These are phyloP conservation scores for Asarcornis scutulata DNA, from an alignment of 2,113 vertebrate species.

Conservation along the genomic window DNA sequence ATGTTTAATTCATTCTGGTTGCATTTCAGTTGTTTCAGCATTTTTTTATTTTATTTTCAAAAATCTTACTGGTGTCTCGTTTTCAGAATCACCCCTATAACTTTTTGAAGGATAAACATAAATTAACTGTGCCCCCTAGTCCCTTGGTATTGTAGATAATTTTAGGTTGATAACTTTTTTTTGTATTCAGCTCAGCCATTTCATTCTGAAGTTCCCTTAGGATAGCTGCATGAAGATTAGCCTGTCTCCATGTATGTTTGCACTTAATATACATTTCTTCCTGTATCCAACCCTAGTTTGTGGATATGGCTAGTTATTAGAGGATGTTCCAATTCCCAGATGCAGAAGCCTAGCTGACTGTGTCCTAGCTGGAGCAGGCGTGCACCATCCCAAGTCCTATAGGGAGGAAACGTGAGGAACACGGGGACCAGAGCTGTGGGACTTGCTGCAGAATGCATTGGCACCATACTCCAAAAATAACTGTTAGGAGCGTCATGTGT, in stretches of 20 bases:
- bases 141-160: not conserved
- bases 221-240: slow-evolving; percentile 2
- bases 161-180: slow-evolving; percentile 13
- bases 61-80: not conserved
- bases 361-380: not conserved
- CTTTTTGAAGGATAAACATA: not conserved
- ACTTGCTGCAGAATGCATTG: not conserved
- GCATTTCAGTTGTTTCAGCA: not conserved
- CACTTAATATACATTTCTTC: not conserved
- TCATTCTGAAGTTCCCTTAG: slow-evolving; percentile 1
- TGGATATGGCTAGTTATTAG: not conserved
- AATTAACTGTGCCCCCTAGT: not conserved
- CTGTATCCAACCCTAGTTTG: not conserved
- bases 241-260: not conserved
- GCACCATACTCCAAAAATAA: not conserved
- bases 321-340: not conserved
- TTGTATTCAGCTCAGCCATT: not conserved
- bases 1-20: slow-evolving; percentile 48
- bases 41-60: not conserved
- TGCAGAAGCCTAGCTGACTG: not conserved
- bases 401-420: not conserved
- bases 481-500: rapidly evolving
- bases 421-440: not conserved
- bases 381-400: not conserved
- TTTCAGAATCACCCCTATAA: slow-evolving; percentile 6